phyloP scores from a whole-genome alignment of 2,113 vertebrate species.

The Rhabdomys dilectus region DNA sequence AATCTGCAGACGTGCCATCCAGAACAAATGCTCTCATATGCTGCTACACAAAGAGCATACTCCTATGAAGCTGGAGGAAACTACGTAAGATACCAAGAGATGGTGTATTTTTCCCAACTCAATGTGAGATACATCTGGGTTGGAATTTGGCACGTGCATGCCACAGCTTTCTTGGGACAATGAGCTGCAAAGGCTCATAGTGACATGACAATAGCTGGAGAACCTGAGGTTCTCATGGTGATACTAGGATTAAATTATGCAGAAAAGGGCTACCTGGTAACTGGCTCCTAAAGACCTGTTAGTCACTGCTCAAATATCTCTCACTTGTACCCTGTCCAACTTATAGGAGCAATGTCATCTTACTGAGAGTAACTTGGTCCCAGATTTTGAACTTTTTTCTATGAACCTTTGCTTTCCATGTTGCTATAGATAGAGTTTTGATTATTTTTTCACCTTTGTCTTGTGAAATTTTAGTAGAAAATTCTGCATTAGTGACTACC shows the following conservation, averaged over 20 bases:
- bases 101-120: background rate
- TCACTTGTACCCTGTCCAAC: conserved; percentile 6
- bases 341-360: conserved; percentile 1
- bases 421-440: background rate
- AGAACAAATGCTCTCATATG: background rate
- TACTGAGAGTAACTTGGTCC: background rate
- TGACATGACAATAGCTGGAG: background rate
- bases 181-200: background rate
- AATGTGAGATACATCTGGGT: background rate
- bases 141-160: background rate
- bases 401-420: background rate
- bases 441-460: background rate
- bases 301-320: background rate
- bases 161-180: background rate
- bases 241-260: background rate
- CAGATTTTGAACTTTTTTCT: background rate
- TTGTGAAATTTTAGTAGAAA: background rate
- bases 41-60: background rate
- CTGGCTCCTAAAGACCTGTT: background rate
- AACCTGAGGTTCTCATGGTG: background rate
- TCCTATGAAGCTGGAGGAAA: background rate
- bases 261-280: background rate
- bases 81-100: background rate
- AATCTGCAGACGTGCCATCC: background rate
- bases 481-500: background rate